These are phyloP conservation scores for Neodon shergylaensis DNA, from an alignment of 2,113 vertebrate species.

Conservation along the genomic window DNA sequence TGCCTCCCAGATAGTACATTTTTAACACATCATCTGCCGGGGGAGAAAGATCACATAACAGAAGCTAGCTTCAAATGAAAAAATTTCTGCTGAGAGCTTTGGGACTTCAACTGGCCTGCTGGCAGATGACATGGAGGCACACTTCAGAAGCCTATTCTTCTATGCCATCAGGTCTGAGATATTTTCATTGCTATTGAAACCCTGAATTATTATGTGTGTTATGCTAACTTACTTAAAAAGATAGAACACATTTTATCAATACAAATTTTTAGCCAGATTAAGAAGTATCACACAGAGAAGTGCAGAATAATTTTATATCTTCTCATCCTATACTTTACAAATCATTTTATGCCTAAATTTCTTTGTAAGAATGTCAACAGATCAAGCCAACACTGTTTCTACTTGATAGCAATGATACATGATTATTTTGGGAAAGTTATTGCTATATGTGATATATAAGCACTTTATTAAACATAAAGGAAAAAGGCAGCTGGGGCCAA, in stretches of 20 bases:
- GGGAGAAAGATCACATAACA: conserved; percentile 78
- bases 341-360: background rate
- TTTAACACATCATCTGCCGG: conserved; percentile 83
- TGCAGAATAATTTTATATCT: background rate
- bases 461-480: background rate
- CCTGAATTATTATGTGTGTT: conserved; percentile 40
- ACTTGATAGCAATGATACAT: background rate
- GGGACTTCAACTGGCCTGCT: conserved; percentile 76
- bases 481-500: background rate
- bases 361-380: background rate
- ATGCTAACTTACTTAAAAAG: conserved; percentile 27
- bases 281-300: background rate
- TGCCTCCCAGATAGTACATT: conserved; percentile 74
- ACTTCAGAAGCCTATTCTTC: conserved; percentile 78
- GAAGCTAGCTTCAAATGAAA: conserved; percentile 83
- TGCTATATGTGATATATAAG: background rate
- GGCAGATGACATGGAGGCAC: conserved; percentile 79
- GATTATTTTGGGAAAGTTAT: background rate
- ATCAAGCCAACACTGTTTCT: background rate
- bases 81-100: conserved; percentile 76
- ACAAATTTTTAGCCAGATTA: background rate
- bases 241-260: background rate
- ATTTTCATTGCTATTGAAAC: conserved; percentile 35
- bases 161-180: conserved; percentile 64
- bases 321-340: background rate